These are phyloP conservation scores for Embidobia sp. DNA, from an alignment of 2,888 invertebrate species.

Conservation along the genomic window DNA sequence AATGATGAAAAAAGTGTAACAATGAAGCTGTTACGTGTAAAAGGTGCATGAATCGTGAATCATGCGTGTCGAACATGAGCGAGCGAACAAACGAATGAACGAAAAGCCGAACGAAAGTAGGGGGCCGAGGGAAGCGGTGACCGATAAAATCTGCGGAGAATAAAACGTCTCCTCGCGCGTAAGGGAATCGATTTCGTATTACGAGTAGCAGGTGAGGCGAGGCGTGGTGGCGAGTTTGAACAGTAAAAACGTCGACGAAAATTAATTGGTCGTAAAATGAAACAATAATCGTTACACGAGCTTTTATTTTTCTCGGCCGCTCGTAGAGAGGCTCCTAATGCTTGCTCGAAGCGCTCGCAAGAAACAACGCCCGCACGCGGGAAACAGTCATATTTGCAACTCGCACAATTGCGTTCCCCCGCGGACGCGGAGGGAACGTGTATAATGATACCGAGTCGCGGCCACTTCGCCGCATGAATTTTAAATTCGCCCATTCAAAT, in stretches of 20 bases:
- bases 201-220: slow-evolving; percentile 54
- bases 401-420: slow-evolving; percentile 13
- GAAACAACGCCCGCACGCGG: slow-evolving; percentile 38
- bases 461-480: slow-evolving; percentile 36
- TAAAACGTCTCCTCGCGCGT: slow-evolving; percentile 66
- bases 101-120: slow-evolving; percentile 30
- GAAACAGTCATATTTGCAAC: slow-evolving; percentile 35
- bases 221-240: slow-evolving; percentile 57
- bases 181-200: slow-evolving; percentile 66
- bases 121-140: slow-evolving; percentile 19
- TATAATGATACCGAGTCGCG: slow-evolving; percentile 19
- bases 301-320: slow-evolving; percentile 45
- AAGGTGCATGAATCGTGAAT: slow-evolving; percentile 41
- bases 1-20: slow-evolving; percentile 44
- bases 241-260: slow-evolving; percentile 73
- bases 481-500: slow-evolving; percentile 41
- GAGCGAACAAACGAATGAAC: slow-evolving; percentile 33
- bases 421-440: slow-evolving; percentile 2
- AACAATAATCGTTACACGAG: slow-evolving; percentile 72
- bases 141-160: slow-evolving; percentile 67
- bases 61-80: slow-evolving; percentile 39
- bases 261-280: slow-evolving; percentile 73
- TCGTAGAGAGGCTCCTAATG: slow-evolving; percentile 9
- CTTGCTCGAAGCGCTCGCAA: too few relatives aligned
- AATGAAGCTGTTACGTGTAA: slow-evolving; percentile 40